Evolutionary conservation across 2,797 vertebrate species (phyloP), one percentile per base, ranked within the genome.

Genomic region (Austrolebias charrua): DNA sequence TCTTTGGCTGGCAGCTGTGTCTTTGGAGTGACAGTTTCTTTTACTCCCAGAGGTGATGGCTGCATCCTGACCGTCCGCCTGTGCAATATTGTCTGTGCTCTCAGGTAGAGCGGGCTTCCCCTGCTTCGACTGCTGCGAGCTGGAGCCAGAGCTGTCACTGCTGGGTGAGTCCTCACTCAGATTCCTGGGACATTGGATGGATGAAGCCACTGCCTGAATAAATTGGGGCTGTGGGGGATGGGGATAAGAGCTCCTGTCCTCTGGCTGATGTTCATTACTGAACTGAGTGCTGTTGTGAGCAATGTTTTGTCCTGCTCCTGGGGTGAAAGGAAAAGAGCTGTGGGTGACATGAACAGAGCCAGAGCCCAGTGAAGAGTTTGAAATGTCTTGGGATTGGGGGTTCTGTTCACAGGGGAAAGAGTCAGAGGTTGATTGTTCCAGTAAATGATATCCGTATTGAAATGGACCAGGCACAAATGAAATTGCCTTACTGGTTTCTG

Each of bases 391-490:
- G 20, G 92, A 75, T 73, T 90, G 92, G 28, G 76, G 33, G 48
- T 85, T 90, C 0, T 83, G 78, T 19, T 94, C 90, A 55, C 87
- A 62, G 3, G 85, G 66, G 77, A 95, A 96, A 0, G 92, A 80
- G 60, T 95, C 94, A 1, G 92, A 84, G 42, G 88, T 72, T 0
- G 91, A 78, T 43, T 95, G 92, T 4, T 92, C 95, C 76, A 95
- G 80, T 63, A 93, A 89, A 49, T 90, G 78, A 88, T 95, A 95
- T 82, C 94, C 93, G 83, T 93, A 95, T 31, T 90, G 95, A 82
- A 94, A 95, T 0, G 93, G 77, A 73, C 84, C 60, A 29, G 90
- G 78, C 53, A 89, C 83, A 82, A 95, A 91, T 38, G 88, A 2
- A 19, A 81, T 65, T 0, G 87, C 55, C 85, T 95, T 96, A 79